Percentiles rank a stretch among this genome's conserved stretches.
These are phyloP conservation scores for Theocolax elegans DNA, from an alignment of 1,140 invertebrate genomes.

Conservation along the genomic window DNA sequence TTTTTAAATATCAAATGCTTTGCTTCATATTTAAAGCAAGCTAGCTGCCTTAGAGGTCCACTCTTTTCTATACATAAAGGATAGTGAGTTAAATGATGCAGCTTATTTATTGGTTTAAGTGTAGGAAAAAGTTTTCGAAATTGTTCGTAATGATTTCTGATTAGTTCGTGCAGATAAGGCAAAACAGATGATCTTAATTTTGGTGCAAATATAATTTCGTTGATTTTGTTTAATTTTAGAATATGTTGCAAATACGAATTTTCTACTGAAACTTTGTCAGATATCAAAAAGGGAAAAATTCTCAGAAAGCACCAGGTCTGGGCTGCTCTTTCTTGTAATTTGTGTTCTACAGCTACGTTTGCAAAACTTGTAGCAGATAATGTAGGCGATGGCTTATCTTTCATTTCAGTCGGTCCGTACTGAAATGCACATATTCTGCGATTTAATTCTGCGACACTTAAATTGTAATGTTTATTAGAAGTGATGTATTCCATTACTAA, in stretches of 20 bases:
- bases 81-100: not conserved
- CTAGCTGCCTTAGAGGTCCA: not conserved
- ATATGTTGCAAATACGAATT: slow-evolving; percentile 5
- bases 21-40: not conserved
- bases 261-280: not conserved
- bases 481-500: not conserved
- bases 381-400: slow-evolving; percentile 5
- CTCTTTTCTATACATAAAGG: not conserved
- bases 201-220: slow-evolving; percentile 13
- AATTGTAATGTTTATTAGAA: not conserved
- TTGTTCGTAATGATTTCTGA: not conserved
- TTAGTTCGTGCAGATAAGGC: not conserved
- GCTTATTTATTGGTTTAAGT: not conserved
- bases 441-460: not conserved
- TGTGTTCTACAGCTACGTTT: not conserved
- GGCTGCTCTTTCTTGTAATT: not conserved
- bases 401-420: not conserved
- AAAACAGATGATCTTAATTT: not conserved
- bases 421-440: not conserved
- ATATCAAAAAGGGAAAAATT: slow-evolving; percentile 4
- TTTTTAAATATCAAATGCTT: not conserved
- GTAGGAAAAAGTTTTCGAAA: not conserved
- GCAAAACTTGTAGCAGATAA: not conserved
- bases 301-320: slow-evolving; percentile 7
- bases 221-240: not conserved